A percentile compares a stretch with the other conserved stretches of the same genome.
These are phyloP conservation scores for Apis mellifera DNA, from an alignment of 1,140 invertebrate species.

Conservation along the genomic window Amel_HAv3.1 CM009941.2:7411001-7411500, in stretches of 20 bases:
- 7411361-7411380: constrained; percentile 64
- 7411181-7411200: too few relatives aligned
- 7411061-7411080: too few relatives aligned
- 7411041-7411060: too few relatives aligned
- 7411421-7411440: constrained; percentile 20
- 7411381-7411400: constrained; percentile 61
- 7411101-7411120: too few relatives aligned
- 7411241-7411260: constrained; percentile 13
- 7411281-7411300: constrained; percentile 36
- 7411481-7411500: constrained; percentile 76
- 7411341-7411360: constrained; percentile 67
- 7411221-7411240: too few relatives aligned
- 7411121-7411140: too few relatives aligned
- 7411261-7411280: constrained; percentile 14
- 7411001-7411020: too few relatives aligned
- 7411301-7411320: constrained; percentile 26
- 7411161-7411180: too few relatives aligned
- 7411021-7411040: too few relatives aligned
- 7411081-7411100: too few relatives aligned
- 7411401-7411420: constrained; percentile 16
- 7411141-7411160: too few relatives aligned
- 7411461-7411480: constrained; percentile 66
- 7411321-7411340: constrained; percentile 57
- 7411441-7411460: constrained; percentile 39
- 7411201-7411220: too few relatives aligned